Percentiles rank a stretch among this genome's conserved stretches.
Evolutionary conservation across 2,888 invertebrate genomes (phyloP).

Genomic region (Argyra leucocephala): DNA sequence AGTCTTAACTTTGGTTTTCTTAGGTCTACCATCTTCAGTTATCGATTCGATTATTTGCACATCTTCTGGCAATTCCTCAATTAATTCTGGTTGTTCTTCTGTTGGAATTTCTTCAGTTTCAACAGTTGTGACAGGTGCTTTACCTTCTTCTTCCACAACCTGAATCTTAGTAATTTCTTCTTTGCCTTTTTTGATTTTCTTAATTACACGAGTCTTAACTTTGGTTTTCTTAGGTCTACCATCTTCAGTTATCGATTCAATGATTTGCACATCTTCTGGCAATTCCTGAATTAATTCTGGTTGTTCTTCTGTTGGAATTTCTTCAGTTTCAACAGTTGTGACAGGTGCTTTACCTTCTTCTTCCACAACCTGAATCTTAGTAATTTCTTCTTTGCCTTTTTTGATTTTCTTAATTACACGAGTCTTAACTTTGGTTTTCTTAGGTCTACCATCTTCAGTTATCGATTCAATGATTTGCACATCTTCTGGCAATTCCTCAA

Average conservation of each 20-base stretch:
- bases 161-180: slow-evolving; percentile 35
- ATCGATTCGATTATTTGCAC: slow-evolving; percentile 28
- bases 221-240: slow-evolving; percentile 27
- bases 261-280: slow-evolving; percentile 30
- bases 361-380: slow-evolving; percentile 33
- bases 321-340: slow-evolving; percentile 22
- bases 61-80: slow-evolving; percentile 31
- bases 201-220: slow-evolving; percentile 37
- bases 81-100: slow-evolving; percentile 23
- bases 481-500: slow-evolving; percentile 19
- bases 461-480: slow-evolving; percentile 18
- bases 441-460: slow-evolving; percentile 28
- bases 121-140: slow-evolving; percentile 35
- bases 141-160: slow-evolving; percentile 35
- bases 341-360: slow-evolving; percentile 34
- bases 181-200: slow-evolving; percentile 35
- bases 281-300: slow-evolving; percentile 22
- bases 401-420: slow-evolving; percentile 34
- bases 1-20: slow-evolving; percentile 22
- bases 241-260: slow-evolving; percentile 35
- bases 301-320: slow-evolving; percentile 19
- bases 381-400: slow-evolving; percentile 31
- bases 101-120: slow-evolving; percentile 23
- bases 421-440: slow-evolving; percentile 28
- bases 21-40: slow-evolving; percentile 25